These are phyloP conservation scores for Magallana ariakensis DNA, from an alignment of 1,140 invertebrate genomes.

Conservation along the genomic window DNA sequence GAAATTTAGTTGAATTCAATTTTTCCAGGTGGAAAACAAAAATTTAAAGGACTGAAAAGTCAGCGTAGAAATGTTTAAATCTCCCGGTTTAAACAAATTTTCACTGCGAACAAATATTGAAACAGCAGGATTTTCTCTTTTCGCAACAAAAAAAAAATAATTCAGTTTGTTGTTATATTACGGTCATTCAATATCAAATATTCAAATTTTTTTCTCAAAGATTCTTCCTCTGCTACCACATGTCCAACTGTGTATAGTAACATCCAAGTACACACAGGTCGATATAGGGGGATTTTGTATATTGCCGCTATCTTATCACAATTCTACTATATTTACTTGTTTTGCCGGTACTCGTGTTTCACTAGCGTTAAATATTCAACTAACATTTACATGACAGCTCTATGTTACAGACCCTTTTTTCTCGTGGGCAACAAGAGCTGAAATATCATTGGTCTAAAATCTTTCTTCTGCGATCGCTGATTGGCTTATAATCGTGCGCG, in stretches of 20 bases:
- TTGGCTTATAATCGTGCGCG: constrained; percentile 54
- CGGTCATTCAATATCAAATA: constrained; percentile 1
- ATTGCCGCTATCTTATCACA: constrained; percentile 44
- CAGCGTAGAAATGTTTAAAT: background rate
- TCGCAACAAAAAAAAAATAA: background rate
- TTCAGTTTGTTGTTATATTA: constrained; percentile 36
- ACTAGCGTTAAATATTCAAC: constrained; percentile 58
- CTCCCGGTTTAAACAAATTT: constrained; percentile 7
- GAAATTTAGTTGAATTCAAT: background rate
- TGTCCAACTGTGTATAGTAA: constrained; percentile 46
- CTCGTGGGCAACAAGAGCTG: constrained; percentile 40
- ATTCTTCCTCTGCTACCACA: constrained; percentile 45
- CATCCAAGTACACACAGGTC: constrained; percentile 34
- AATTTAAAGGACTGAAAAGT: background rate
- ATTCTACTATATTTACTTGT: constrained; percentile 36
- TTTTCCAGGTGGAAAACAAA: constrained; percentile 23
- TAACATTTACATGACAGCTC: constrained; percentile 59
- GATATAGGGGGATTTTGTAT: background rate
- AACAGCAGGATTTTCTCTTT: background rate
- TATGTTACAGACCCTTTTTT: constrained; percentile 53
- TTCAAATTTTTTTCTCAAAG: constrained; percentile 38
- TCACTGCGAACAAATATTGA: constrained; percentile 15
- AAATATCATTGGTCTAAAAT: constrained; percentile 45
- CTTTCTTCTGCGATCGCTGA: background rate
- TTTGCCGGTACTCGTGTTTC: constrained; percentile 48